A percentile compares a stretch with the other conserved stretches of the same genome.
These are phyloP conservation scores for Meriones psammophilus DNA, from an alignment of 2,797 vertebrate genomes.

Conservation along the genomic window DNA sequence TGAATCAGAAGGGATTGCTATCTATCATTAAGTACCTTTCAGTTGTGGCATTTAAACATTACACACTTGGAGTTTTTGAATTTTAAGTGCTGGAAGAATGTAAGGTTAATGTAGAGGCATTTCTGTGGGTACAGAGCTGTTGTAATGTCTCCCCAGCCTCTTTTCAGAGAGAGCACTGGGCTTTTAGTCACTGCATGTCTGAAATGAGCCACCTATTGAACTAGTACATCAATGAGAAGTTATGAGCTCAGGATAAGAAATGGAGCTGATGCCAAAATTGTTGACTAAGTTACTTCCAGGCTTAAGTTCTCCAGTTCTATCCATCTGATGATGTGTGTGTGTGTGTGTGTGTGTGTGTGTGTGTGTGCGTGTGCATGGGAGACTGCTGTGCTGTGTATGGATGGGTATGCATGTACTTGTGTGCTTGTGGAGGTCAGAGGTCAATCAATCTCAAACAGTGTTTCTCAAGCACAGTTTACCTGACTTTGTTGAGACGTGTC, in stretches of 20 bases:
- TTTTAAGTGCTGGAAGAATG: neutral
- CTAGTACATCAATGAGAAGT: neutral
- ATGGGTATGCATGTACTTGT: neutral
- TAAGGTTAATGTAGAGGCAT: neutral
- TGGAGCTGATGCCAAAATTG: neutral
- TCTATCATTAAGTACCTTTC: slow-evolving; percentile 5
- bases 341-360: neutral
- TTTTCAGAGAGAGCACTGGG: neutral
- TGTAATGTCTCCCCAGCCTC: neutral
- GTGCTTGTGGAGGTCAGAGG: neutral
- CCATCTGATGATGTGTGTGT: neutral
- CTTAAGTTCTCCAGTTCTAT: neutral
- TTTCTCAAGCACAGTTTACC: neutral
- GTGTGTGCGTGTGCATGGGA: neutral
- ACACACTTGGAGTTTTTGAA: neutral
- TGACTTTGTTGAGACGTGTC: neutral
- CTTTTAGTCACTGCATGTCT: neutral
- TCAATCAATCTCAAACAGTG: neutral
- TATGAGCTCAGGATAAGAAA: slow-evolving; percentile 25
- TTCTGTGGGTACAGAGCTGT: neutral
- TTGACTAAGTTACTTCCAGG: neutral
- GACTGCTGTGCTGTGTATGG: neutral
- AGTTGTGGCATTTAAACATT: neutral
- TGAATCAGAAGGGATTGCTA: neutral
- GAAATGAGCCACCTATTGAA: slow-evolving; percentile 9